Evolutionary conservation across 2,888 invertebrate genomes (phyloP).

Genomic region (Lithodes maja): DNA sequence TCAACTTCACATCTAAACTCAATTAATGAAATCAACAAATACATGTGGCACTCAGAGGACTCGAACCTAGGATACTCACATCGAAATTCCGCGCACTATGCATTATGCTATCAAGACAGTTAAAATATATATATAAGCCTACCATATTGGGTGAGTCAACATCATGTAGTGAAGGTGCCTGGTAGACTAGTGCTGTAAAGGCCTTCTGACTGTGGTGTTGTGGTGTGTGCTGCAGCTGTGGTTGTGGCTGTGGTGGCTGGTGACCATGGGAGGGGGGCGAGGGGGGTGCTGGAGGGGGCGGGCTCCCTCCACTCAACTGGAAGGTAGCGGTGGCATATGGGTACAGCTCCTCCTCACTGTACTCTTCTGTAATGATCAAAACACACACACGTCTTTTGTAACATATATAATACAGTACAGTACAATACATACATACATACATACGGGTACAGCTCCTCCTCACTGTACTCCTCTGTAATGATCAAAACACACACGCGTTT

Average conservation of each 20-base stretch:
- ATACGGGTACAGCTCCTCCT: constrained; percentile 66
- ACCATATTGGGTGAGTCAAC: constrained; percentile 68
- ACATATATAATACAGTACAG: not conserved
- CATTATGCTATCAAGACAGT: too few relatives aligned
- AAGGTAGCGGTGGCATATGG: constrained; percentile 67
- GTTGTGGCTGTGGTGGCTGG: constrained; percentile 35
- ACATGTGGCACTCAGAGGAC: too few relatives aligned
- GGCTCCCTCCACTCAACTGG: constrained; percentile 52
- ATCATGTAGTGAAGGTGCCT: constrained; percentile 68
- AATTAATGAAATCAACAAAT: too few relatives aligned
- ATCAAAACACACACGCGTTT: not conserved
- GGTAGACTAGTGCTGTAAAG: constrained; percentile 66
- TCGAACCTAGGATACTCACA: too few relatives aligned
- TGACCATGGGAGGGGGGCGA: constrained; percentile 41
- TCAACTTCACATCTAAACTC: too few relatives aligned
- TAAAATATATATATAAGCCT: not conserved
- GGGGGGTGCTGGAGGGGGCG: constrained; percentile 56
- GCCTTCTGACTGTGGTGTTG: constrained; percentile 47
- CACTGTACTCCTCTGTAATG: constrained; percentile 50
- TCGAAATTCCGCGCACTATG: too few relatives aligned
- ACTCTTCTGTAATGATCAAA: constrained; percentile 5
- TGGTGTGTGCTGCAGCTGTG: not conserved
- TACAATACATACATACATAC: not conserved
- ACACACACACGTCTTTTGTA: not conserved
- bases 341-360: constrained; percentile 67